Percentiles rank a stretch among this genome's conserved stretches.
These are phyloP conservation scores for Camponotus vicinus DNA, from an alignment of 1,140 invertebrate species.

Conservation along the genomic window DNA sequence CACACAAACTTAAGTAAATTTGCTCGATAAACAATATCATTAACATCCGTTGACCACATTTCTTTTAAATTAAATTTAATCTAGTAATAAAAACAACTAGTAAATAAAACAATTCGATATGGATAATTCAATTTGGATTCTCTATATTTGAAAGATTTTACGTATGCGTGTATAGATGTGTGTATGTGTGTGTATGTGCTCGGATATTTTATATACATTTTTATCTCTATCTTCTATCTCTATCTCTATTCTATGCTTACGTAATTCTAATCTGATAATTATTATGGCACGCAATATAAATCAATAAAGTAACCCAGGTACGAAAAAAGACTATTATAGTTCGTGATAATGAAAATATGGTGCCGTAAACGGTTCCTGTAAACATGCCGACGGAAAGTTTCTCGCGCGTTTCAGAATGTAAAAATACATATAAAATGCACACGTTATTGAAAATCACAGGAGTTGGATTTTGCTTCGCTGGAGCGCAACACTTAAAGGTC, in stretches of 20 bases:
- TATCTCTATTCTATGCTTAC: not conserved
- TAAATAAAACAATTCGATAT: too few relatives aligned
- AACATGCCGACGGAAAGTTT: slow-evolving; percentile 5
- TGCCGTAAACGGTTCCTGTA: not conserved
- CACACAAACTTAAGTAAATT: slow-evolving; percentile 10
- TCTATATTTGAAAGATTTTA: not conserved
- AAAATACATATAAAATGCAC: slow-evolving; percentile 44
- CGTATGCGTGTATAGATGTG: too few relatives aligned
- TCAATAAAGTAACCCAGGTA: not conserved
- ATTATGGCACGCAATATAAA: not conserved
- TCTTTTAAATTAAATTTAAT: not conserved
- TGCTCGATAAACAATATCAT: slow-evolving; percentile 7
- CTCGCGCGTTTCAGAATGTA: slow-evolving; percentile 34
- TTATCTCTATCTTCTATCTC: not conserved
- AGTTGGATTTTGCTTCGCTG: not conserved
- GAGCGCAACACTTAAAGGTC: slow-evolving; percentile 38
- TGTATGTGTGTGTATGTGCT: too few relatives aligned
- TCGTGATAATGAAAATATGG: not conserved
- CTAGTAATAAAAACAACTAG: not conserved
- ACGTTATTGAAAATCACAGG: slow-evolving; percentile 50
- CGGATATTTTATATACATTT: not conserved
- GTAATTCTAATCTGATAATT: slow-evolving; percentile 23
- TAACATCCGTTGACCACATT: not conserved
- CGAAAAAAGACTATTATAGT: not conserved
- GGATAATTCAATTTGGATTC: not conserved